Evolutionary conservation across 2,113 vertebrate species (phyloP), one percentile per base, ranked within the genome.

Genomic region (Microtus oregoni): DNA sequence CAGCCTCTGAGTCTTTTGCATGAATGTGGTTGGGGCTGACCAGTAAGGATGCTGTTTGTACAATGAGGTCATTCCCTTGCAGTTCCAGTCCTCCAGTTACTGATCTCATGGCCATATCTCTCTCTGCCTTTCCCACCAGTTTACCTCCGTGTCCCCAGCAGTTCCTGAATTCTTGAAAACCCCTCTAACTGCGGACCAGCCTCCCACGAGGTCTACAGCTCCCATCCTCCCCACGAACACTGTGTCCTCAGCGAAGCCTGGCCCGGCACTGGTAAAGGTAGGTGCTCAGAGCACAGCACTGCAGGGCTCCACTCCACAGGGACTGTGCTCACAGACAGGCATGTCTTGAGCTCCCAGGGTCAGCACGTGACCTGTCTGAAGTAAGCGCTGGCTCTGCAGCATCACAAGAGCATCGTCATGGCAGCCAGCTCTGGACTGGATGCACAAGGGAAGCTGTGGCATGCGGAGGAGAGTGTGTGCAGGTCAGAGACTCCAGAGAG

Each of bases 201-300:
- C 98, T 0, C 90, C 97, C 68, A 97, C 98, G 32, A 98, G 98
- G 89, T 98, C 98, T 75, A 95, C 98, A 88, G 95, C 98, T 61
- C 41, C 97, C 0, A 89, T 98, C 55, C 98, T 98, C 94, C 97
- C 97, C 63, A 86, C 99, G 83, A 98, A 92, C 97, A 96, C 98
- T 35, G 96, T 98, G 30, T 98, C 98, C 98, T 98, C 98, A 89
- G 91, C 98, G 17, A 99, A 99, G 97, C 98, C 99, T 19, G 99
- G 98, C 92, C 99, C 99, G 58, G 98, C 99, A 0, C 99, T 99
- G 95, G 98, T 99, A 32, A 99, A 99, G 99, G 99, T 99, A 97
- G 83, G 98, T 97, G 41, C 86, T 12, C 3, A 17, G 47, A 3
- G 1, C 44, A 9, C 2, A 0, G 75, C 26, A 5, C n/a, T 61